phyloP scores from a whole-genome alignment of 2,888 invertebrate genomes.

The Leucania comma region DNA sequence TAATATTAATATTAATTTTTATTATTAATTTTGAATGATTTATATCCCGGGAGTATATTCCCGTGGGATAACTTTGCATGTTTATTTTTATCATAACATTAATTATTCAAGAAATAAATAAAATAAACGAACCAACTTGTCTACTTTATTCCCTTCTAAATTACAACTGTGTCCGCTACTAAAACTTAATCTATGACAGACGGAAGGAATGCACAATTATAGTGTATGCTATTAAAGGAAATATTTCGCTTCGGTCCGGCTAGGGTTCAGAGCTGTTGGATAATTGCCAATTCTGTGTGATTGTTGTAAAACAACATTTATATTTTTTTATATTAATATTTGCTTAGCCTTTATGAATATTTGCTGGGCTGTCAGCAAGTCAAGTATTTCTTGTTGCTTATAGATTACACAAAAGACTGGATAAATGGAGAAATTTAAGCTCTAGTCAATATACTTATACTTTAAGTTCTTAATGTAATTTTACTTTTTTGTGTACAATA shows the following conservation, averaged over 20 bases:
- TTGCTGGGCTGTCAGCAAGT: slow-evolving; percentile 6
- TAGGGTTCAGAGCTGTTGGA: slow-evolving; percentile 55
- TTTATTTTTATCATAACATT: no score
- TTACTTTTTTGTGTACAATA: no score
- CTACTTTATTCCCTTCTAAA: neutral
- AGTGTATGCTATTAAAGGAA: slow-evolving; percentile 67
- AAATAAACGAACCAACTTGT: no score
- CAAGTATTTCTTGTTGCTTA: slow-evolving; percentile 1
- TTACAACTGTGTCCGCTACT: neutral
- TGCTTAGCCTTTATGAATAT: slow-evolving; percentile 32
- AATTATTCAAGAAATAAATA: no score
- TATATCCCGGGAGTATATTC: no score
- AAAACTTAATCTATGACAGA: slow-evolving; percentile 54
- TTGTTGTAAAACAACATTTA: slow-evolving; percentile 56
- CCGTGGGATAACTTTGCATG: no score
- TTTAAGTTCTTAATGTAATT: no score
- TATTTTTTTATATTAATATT: slow-evolving; percentile 40
- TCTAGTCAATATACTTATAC: neutral
- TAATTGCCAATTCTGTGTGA: slow-evolving; percentile 63
- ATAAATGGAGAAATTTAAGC: neutral
- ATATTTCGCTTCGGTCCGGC: slow-evolving; percentile 61
- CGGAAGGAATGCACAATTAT: slow-evolving; percentile 68
- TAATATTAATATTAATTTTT: no score
- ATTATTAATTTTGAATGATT: no score
- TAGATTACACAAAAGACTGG: neutral